These are phyloP conservation scores for Arremon brunneinucha DNA, from an alignment of 2,797 vertebrate species.

Conservation along the genomic window DNA sequence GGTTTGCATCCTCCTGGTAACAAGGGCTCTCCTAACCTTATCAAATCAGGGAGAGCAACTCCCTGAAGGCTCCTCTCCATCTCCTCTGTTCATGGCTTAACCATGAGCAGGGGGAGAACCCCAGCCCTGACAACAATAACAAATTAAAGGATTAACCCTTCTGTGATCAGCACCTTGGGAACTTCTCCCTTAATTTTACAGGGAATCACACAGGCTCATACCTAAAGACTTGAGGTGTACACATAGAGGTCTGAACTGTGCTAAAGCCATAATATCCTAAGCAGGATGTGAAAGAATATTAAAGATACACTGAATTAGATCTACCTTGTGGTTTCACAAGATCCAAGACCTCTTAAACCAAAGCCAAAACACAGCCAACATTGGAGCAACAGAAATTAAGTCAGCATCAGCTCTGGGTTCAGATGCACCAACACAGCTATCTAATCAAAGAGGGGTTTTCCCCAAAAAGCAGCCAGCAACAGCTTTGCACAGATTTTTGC, in stretches of 20 bases:
- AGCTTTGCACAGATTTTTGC: neutral
- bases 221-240: neutral
- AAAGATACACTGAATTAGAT: neutral
- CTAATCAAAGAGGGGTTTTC: fast-evolving
- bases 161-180: fast-evolving
- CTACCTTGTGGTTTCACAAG: neutral
- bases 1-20: neutral
- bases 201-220: neutral
- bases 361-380: fast-evolving
- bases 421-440: fast-evolving
- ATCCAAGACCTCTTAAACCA: neutral
- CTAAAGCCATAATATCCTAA: neutral
- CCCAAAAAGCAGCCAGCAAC: neutral
- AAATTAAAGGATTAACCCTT: neutral
- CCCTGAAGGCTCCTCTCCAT: neutral
- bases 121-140: neutral
- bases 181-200: neutral
- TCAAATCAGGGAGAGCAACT: neutral
- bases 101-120: neutral
- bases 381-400: neutral
- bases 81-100: neutral
- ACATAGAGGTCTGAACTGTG: fast-evolving
- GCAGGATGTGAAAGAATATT: fast-evolving
- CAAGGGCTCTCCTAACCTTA: neutral
- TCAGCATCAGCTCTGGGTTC: neutral